Conservation (phyloP, 2,888 invertebrate genomes). For the Sabatieria punctata region DNA sequence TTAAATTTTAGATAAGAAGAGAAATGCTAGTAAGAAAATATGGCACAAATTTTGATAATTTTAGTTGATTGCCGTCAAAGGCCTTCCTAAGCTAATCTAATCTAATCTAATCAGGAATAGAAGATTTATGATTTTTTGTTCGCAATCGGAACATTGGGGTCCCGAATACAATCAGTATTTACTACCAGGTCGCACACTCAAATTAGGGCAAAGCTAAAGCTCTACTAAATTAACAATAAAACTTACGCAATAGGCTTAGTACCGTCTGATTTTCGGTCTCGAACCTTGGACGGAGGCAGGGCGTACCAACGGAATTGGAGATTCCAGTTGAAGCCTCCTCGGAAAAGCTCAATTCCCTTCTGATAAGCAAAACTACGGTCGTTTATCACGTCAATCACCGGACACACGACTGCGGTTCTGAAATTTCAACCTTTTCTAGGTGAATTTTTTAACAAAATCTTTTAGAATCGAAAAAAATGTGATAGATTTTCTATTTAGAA, state of each 20-base stretch:
- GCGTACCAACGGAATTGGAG: conserved; percentile 70
- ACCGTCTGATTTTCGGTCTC: too few relatives aligned
- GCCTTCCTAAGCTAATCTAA: neutral
- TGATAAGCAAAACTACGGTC: conserved; percentile 89
- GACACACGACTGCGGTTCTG: conserved; percentile 51
- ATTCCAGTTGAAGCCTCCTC: conserved; percentile 97
- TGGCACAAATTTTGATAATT: neutral
- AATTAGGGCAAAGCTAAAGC: too few relatives aligned
- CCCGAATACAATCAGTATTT: too few relatives aligned
- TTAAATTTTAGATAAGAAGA: conserved; percentile 6
- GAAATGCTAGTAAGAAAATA: neutral
- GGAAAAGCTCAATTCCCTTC: conserved; percentile 74
- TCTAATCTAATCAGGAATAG: neutral
- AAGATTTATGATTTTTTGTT: neutral
- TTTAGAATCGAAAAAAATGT: neutral
- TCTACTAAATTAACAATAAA: too few relatives aligned
- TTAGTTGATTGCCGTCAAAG: neutral
- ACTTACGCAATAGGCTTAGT: conserved; percentile 45
- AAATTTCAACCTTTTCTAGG: too few relatives aligned
- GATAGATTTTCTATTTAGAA: too few relatives aligned
- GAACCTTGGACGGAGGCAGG: conserved; percentile 32
- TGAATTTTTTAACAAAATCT: neutral
- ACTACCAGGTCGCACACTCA: too few relatives aligned
- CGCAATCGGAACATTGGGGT: neutral
- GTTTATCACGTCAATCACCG: conserved; percentile 80